Base-by-base conservation (phyloP, 2,888 invertebrate species). In the Mycalesis mineus region DNA sequence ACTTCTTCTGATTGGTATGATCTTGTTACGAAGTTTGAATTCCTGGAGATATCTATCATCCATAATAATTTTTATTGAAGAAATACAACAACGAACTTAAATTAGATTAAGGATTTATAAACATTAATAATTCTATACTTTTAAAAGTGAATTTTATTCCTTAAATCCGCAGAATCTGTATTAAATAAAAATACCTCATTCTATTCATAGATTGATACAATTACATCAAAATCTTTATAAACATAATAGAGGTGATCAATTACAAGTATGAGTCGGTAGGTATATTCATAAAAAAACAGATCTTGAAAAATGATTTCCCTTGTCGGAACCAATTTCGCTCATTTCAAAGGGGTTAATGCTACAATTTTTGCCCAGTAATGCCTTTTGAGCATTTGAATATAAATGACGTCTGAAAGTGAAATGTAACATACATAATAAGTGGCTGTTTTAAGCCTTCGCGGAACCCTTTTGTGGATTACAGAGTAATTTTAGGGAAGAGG, bases 341-440 rank as follows among this genome's bases (percentile, higher is more conserved):
- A 78, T 84, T 85, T 82, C 83, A 84, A 86, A 88, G 81, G 85
- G 86, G 82, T 82, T 82, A 84, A 80, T 85, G 80, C 75, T 78
- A 80, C 79, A 86, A 87, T 89, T 88, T 89, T 89, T 88, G 88
- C 87, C 73, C 80, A 78, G 88, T 87, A 88, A 88, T 87, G 85
- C 88, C 86, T 87, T 87, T 88, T 79, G 84, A 88, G 79, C 87
- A 89, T 89, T 89, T 89, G 88, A 89, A 89, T 89, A 89, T 89
- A 89, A 88, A 89, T 88, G 87, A 88, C 85, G 88, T 88, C 86
- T 88, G 88, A 88, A 88, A 89, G 88, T 89, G 89, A 89, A 89
- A 88, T 88, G 89, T 89, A 88, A 88, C 89, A 89, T 88, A 88
- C 88, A 89, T 89, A 89, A 89, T 89, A 88, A 89, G 88, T 88